Conservation (phyloP, 2,113 vertebrate species). For the Hippocampus guttulatus region DNA sequence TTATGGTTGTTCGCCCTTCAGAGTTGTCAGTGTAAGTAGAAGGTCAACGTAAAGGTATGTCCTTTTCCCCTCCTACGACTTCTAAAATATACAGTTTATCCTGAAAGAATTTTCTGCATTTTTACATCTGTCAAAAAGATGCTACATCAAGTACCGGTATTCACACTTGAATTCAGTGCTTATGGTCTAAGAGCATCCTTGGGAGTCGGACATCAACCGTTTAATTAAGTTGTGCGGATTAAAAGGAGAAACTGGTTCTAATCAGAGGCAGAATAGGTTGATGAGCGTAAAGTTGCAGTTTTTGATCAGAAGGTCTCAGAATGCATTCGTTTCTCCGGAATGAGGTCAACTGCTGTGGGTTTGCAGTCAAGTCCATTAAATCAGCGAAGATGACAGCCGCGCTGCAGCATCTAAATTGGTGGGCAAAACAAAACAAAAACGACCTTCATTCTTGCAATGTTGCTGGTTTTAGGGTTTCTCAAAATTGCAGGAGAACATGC, state of each 20-base stretch:
- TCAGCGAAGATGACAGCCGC: conserved; percentile 30
- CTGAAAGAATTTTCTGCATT: not conserved
- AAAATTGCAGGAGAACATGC: conserved; percentile 13
- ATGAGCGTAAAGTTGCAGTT: conserved; percentile 57
- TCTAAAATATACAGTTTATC: not conserved
- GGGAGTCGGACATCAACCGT: conserved; percentile 61
- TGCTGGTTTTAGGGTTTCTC: conserved; percentile 14
- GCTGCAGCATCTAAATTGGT: conserved; percentile 7
- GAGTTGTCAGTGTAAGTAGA: not conserved
- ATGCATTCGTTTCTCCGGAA: conserved; percentile 45
- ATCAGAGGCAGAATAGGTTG: conserved; percentile 56
- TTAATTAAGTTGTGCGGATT: conserved; percentile 69
- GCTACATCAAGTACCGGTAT: conserved; percentile 48
- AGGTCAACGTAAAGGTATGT: not conserved
- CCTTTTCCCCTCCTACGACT: conserved; percentile 17
- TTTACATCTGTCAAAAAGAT: conserved; percentile 21
- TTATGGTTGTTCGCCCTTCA: not conserved
- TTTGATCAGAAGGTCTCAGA: conserved; percentile 52
- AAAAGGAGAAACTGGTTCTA: conserved; percentile 55
- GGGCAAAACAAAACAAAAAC: conserved; percentile 20
- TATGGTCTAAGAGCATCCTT: conserved; percentile 38
- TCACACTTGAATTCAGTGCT: conserved; percentile 45
- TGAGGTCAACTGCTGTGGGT: conserved; percentile 50
- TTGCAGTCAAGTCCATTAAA: conserved; percentile 47
- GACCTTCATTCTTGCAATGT: conserved; percentile 5